Evolutionary conservation across 53 echinoderm and acorn worm species (phyloP).

Genomic region (Actinopyga echinites): DNA sequence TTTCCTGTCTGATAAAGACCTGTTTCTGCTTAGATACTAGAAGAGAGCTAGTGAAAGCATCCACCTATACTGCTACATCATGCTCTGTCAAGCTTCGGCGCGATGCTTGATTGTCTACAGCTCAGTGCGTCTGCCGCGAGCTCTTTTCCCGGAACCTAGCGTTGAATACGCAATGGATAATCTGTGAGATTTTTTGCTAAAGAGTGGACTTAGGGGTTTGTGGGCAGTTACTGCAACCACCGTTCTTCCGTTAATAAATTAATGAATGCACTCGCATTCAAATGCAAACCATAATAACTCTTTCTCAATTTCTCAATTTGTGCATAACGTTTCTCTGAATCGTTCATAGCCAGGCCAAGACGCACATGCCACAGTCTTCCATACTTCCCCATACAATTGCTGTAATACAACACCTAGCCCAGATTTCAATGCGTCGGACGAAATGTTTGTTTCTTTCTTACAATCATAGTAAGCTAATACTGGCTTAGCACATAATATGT

Average conservation of each 20-base stretch:
- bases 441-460: too few relatives aligned
- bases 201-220: constrained; percentile 52
- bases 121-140: constrained; percentile 43
- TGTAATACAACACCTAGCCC: too few relatives aligned
- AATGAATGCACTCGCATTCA: constrained; percentile 65
- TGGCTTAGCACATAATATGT: too few relatives aligned
- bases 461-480: too few relatives aligned
- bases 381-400: too few relatives aligned
- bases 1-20: constrained; percentile 33
- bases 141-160: constrained; percentile 44
- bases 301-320: constrained; percentile 63
- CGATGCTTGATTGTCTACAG: constrained; percentile 9
- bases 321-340: constrained; percentile 34
- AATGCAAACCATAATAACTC: constrained; percentile 47
- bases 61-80: constrained; percentile 33
- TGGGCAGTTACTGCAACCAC: constrained; percentile 58
- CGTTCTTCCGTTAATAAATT: constrained; percentile 46
- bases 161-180: constrained; percentile 54
- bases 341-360: constrained; percentile 60
- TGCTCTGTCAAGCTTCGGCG: constrained; percentile 18
- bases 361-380: too few relatives aligned
- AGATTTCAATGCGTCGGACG: too few relatives aligned
- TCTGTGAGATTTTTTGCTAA: constrained; percentile 29
- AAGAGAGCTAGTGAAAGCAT: constrained; percentile 10
- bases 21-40: constrained; percentile 19